Evolutionary conservation across 2,888 invertebrate species (phyloP).

Genomic region (Taphrorychus bicolor): DNA sequence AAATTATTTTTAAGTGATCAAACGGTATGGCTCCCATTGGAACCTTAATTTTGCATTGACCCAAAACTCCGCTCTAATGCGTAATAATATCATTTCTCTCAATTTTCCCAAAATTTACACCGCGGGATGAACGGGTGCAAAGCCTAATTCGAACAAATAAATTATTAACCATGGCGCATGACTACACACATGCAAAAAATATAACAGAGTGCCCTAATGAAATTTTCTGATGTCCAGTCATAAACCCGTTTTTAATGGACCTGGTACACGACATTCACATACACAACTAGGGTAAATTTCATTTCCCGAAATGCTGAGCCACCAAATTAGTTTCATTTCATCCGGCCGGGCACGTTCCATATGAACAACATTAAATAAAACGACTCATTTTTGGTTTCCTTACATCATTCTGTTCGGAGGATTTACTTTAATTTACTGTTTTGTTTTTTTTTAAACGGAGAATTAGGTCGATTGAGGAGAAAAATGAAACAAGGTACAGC

Average conservation of each 20-base stretch:
- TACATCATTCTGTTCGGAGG: slow-evolving; percentile 22
- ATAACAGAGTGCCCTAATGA: background rate
- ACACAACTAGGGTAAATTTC: slow-evolving; percentile 8
- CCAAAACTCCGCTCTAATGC: no score
- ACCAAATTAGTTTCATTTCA: slow-evolving; percentile 14
- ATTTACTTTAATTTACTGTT: slow-evolving; percentile 14
- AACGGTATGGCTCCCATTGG: no score
- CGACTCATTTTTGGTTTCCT: slow-evolving; percentile 24
- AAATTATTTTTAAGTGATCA: no score
- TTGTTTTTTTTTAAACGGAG: background rate
- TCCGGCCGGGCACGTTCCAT: slow-evolving; percentile 27
- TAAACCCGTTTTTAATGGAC: slow-evolving; percentile 4
- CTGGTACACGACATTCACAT: background rate
- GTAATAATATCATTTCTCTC: no score
- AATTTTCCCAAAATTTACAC: no score
- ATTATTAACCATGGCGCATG: background rate
- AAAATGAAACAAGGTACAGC: background rate
- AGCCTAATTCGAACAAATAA: no score
- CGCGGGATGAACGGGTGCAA: no score
- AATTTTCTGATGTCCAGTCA: background rate
- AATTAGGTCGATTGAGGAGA: background rate
- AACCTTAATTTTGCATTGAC: no score
- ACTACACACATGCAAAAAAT: background rate
- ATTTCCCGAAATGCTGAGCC: slow-evolving; percentile 9
- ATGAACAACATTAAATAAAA: slow-evolving; percentile 34